These are phyloP conservation scores for Synergus umbraculus DNA, from an alignment of 2,888 invertebrate genomes.

Conservation along the genomic window DNA sequence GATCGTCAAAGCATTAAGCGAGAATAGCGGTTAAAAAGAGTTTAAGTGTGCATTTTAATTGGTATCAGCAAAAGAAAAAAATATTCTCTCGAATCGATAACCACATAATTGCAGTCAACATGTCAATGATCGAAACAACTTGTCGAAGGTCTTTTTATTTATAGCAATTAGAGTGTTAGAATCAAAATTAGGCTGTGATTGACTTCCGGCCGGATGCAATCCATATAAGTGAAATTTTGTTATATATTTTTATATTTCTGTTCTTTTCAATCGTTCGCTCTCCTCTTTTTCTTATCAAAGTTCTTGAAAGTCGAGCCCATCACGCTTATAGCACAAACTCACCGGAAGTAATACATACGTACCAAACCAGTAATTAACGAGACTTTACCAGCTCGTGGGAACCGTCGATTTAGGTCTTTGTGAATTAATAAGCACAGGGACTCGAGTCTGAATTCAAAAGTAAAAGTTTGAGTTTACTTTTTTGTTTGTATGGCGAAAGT, in stretches of 20 bases:
- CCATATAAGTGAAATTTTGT: not conserved
- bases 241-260: not conserved
- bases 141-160: not conserved
- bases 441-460: constrained; percentile 30
- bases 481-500: not conserved
- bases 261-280: not conserved
- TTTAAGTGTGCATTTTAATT: constrained; percentile 53
- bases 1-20: constrained; percentile 55
- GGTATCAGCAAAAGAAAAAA: constrained; percentile 46
- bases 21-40: constrained; percentile 53
- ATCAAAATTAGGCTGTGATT: not conserved
- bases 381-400: constrained; percentile 54
- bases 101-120: constrained; percentile 40
- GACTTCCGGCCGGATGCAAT: not conserved
- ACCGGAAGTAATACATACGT: not conserved
- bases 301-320: not conserved
- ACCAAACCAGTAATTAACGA: constrained; percentile 47
- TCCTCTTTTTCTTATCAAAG: not conserved
- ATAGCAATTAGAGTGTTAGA: not conserved
- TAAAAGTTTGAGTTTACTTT: not conserved
- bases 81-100: too few relatives aligned
- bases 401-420: constrained; percentile 54
- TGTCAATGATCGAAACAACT: constrained; percentile 46
- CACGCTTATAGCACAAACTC: not conserved
- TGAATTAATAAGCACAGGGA: constrained; percentile 58